phyloP scores from a whole-genome alignment of 1,140 invertebrate species.

The Drosophila murphyi region DNA sequence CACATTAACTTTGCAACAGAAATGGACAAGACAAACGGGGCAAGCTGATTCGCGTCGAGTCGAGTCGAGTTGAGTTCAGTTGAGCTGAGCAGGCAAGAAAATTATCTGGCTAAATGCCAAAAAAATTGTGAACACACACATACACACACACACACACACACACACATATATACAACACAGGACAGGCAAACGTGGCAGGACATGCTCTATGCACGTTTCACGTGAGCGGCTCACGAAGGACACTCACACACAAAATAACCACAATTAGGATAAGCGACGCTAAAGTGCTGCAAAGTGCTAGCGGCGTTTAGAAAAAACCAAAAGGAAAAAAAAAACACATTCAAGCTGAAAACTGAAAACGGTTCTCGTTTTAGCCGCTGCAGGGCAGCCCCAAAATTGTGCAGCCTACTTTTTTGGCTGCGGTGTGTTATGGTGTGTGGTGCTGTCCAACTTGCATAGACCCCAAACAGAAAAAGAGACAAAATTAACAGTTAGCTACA shows the following conservation, averaged over 20 bases:
- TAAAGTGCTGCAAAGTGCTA: constrained; percentile 62
- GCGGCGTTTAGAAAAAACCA: constrained; percentile 46
- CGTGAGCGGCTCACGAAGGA: constrained; percentile 55
- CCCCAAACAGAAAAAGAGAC: constrained; percentile 26
- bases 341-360: constrained; percentile 43
- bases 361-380: constrained; percentile 32
- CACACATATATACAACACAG: constrained; percentile 24
- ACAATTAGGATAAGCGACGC: constrained; percentile 68
- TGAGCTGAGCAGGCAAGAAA: constrained; percentile 59
- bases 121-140: constrained; percentile 59
- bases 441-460: constrained; percentile 28
- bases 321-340: constrained; percentile 28
- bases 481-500: constrained; percentile 55
- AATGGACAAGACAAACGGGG: constrained; percentile 38
- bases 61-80: constrained; percentile 31
- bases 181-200: constrained; percentile 52
- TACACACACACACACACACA: constrained; percentile 16
- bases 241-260: constrained; percentile 56
- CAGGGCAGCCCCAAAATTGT: constrained; percentile 50
- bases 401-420: constrained; percentile 46
- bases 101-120: constrained; percentile 65
- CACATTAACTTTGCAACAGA: constrained; percentile 59
- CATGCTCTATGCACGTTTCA: constrained; percentile 55
- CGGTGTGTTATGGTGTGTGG: neutral
- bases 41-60: constrained; percentile 32